Evolutionary conservation across 2,888 invertebrate species (phyloP), one percentile per base, ranked within the genome.

Genomic region (Dusona sp.): DNA sequence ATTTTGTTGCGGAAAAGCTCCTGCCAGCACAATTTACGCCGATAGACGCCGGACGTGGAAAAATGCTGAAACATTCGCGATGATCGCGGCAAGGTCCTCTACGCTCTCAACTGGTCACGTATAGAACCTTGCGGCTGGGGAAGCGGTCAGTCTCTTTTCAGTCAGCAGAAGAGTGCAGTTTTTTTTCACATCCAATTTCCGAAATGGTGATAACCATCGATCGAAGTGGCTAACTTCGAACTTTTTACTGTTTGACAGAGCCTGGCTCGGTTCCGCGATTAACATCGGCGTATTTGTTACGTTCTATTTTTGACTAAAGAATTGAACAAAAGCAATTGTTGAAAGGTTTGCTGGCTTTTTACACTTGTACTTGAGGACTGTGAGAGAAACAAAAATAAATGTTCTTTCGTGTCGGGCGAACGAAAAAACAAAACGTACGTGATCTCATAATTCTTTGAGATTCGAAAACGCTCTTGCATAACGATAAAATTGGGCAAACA

Each of bases 141-240:
- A 73, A 54, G 65, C 45, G 29, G n/a, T n/a, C n/a, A n/a, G n/a
- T n/a, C n/a, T 73, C 80, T 80, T 80, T 83, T 79, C 79, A 65
- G 79, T 83, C 79, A 77, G 83, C 79, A 77, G 61, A 86, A 51
- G 3, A 85, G 78, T 78, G 45, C 48, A 25, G 19, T 45, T 65
- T 57, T 22, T 38, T 61, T 51, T 79, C 79, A 22, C 80, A 79
- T 77, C 67, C 83, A 86, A 86, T 86, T 83, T 86, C 72, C 77
- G 65, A 83, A 57, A 80, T 80, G 77, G 38, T 70, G n/a, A 57
- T 67, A 79, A 48, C 72, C 38, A n/a, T n/a, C n/a, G n/a, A 67
- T 70, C 22, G 22, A 86, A 64, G 75, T 64, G 29, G 65, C 36
- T n/a, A 72, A 36, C 11, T 22, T 25, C 65, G 45, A 57, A 57